phyloP scores from a whole-genome alignment of 2,888 invertebrate genomes.

The Pyrrhopygopsis socrates region DNA sequence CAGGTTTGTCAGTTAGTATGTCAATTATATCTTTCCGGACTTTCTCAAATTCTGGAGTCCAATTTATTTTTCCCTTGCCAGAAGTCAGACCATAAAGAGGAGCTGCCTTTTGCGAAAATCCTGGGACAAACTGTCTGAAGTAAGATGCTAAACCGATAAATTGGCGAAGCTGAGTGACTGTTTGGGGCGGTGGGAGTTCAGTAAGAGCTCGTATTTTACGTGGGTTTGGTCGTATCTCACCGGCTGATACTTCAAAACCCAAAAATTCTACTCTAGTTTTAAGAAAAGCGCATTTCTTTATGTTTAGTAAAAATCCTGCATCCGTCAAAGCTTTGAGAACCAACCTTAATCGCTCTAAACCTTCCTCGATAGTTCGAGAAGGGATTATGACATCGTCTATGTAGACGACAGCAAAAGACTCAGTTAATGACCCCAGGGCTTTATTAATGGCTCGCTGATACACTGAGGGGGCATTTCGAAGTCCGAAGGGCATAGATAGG shows the following conservation, averaged over 20 bases:
- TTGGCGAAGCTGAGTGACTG: conserved; percentile 31
- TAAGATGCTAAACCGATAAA: conserved; percentile 72
- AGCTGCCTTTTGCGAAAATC: conserved; percentile 20
- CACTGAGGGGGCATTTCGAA: conserved; percentile 59
- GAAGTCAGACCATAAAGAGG: conserved; percentile 41
- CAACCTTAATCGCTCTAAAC: conserved; percentile 17
- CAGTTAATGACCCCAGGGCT: conserved; percentile 43
- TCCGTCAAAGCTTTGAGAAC: conserved; percentile 45
- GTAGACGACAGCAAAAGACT: conserved; percentile 25
- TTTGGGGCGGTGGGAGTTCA: conserved; percentile 7
- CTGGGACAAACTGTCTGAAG: conserved; percentile 22
- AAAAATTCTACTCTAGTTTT: conserved; percentile 70
- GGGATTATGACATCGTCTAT: conserved; percentile 49
- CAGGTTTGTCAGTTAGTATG: conserved; percentile 51
- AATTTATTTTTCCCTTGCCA: conserved; percentile 22
- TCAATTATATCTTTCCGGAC: conserved; percentile 63
- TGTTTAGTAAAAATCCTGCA: conserved; percentile 74
- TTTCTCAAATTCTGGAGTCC: conserved; percentile 5
- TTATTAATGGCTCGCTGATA: conserved; percentile 68
- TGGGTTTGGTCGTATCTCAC: conserved; percentile 77
- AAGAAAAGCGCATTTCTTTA: conserved; percentile 55
- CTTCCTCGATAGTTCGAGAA: not conserved
- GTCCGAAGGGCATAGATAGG: conserved; percentile 69
- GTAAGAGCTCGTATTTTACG: conserved; percentile 75
- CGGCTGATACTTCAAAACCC: conserved; percentile 67